Evolutionary conservation across 1,140 invertebrate genomes (phyloP).

Genomic region (Ectropis grisescens): DNA sequence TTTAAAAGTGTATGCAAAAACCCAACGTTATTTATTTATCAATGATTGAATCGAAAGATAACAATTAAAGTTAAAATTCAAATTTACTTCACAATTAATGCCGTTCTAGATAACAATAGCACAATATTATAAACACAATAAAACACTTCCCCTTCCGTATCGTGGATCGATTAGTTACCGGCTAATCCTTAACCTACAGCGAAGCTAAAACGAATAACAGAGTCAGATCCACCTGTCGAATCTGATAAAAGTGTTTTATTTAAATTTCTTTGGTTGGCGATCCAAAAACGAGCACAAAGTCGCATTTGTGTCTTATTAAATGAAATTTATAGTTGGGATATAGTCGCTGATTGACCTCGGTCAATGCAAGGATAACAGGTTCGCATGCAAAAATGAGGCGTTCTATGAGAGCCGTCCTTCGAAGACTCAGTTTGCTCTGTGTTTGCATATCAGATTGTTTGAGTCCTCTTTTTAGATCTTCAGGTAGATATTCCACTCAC

Average conservation of each 20-base stretch:
- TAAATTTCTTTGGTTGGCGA: conserved; percentile 60
- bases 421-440: too few relatives aligned
- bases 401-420: too few relatives aligned
- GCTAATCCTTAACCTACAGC: conserved; percentile 66
- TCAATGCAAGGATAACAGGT: conserved; percentile 48
- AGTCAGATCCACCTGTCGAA: conserved; percentile 59
- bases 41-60: too few relatives aligned
- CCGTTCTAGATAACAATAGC: too few relatives aligned
- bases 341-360: conserved; percentile 63
- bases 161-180: conserved; percentile 47
- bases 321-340: conserved; percentile 65
- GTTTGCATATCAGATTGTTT: too few relatives aligned
- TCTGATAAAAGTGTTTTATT: conserved; percentile 68
- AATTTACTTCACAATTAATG: too few relatives aligned
- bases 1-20: too few relatives aligned
- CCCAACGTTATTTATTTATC: too few relatives aligned
- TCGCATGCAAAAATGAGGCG: conserved; percentile 41
- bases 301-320: conserved; percentile 69
- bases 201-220: conserved; percentile 45
- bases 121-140: not conserved
- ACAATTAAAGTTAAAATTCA: too few relatives aligned
- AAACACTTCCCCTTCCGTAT: conserved; percentile 39
- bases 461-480: too few relatives aligned
- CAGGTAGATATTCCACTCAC: too few relatives aligned
- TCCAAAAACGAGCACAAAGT: conserved; percentile 55